Evolutionary conservation across 2,888 invertebrate species (phyloP).

Genomic region (Oasisia sp.): DNA sequence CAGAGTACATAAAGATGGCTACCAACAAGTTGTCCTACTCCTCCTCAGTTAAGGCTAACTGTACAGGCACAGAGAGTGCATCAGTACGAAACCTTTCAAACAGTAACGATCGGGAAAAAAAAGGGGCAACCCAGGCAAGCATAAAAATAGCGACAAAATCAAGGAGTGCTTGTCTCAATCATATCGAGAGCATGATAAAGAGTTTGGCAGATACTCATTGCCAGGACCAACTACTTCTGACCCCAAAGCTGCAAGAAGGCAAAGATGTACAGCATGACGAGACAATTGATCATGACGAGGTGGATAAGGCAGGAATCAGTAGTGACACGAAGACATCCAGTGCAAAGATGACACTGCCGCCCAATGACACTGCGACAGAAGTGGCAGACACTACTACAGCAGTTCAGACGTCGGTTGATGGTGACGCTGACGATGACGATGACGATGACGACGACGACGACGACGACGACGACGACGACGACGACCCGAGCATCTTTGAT

Average conservation of each 20-base stretch:
- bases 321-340: not conserved
- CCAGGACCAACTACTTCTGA: not conserved
- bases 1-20: not conserved
- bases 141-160: not conserved
- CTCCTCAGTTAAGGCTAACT: too few relatives aligned
- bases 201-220: not conserved
- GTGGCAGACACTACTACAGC: not conserved
- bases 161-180: not conserved
- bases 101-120: too few relatives aligned
- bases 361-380: not conserved
- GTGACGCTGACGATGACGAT: not conserved
- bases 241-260: not conserved
- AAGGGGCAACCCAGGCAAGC: too few relatives aligned
- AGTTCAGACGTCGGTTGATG: not conserved
- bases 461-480: not conserved
- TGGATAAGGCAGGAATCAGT: not conserved
- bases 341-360: not conserved
- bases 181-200: not conserved
- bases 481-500: slow-evolving; percentile 48
- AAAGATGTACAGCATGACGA: not conserved
- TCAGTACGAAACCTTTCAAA: too few relatives aligned
- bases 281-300: not conserved
- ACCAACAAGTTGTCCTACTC: not conserved
- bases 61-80: not conserved
- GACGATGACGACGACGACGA: too few relatives aligned